Conservation (phyloP, 1,140 invertebrate genomes). For the Drosophila auraria region DNA sequence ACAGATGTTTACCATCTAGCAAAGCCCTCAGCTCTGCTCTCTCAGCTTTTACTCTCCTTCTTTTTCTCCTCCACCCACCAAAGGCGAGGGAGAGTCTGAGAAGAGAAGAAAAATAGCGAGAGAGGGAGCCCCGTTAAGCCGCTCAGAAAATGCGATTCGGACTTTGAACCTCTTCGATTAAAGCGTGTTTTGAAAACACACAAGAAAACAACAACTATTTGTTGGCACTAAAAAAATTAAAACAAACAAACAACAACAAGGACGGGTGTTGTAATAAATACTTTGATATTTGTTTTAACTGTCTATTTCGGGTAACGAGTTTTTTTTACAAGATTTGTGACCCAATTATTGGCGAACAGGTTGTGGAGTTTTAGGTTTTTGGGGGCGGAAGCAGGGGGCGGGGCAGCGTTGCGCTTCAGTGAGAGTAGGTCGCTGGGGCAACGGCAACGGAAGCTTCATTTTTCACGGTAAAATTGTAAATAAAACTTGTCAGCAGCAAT, state of each 20-base stretch:
- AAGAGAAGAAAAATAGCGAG: constrained; percentile 12
- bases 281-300: constrained; percentile 41
- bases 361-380: constrained; percentile 36
- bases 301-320: constrained; percentile 60
- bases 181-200: constrained; percentile 64
- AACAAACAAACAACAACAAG: constrained; percentile 52
- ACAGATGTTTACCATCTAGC: constrained; percentile 57
- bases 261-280: constrained; percentile 66
- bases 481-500: constrained; percentile 2
- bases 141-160: constrained; percentile 52
- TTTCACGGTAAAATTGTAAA: constrained; percentile 9
- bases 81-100: neutral
- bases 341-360: constrained; percentile 70
- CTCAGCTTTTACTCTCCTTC: constrained; percentile 17
- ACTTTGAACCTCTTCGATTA: constrained; percentile 72
- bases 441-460: constrained; percentile 4
- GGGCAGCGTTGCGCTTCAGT: constrained; percentile 3
- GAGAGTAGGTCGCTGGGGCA: constrained; percentile 43
- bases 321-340: constrained; percentile 48
- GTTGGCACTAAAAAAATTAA: constrained; percentile 35
- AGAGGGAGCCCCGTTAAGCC: constrained; percentile 39
- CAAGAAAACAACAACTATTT: constrained; percentile 47
- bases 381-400: constrained; percentile 3
- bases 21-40: constrained; percentile 39
- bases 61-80: constrained; percentile 27